A percentile compares a stretch with the other conserved stretches of the same genome.
phyloP scores from a whole-genome alignment of 2,797 vertebrate species.

The Gymnoscopelus braueri region DNA sequence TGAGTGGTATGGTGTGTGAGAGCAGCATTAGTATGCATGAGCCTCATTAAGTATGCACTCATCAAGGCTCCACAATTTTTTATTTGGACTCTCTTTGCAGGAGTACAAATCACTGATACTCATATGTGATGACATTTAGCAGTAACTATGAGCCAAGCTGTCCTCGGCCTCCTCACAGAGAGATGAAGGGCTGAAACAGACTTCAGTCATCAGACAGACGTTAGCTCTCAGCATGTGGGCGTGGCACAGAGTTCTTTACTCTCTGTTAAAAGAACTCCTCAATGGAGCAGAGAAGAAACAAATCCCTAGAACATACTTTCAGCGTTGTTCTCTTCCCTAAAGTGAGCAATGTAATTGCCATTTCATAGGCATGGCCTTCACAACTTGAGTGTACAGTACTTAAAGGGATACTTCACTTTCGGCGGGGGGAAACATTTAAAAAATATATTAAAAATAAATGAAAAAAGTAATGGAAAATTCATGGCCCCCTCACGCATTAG shows the following conservation, averaged over 20 bases:
- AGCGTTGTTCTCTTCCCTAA: constrained; percentile 33
- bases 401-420: no score
- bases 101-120: constrained; percentile 80
- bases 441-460: no score
- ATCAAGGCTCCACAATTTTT: constrained; percentile 67
- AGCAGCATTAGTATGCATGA: constrained; percentile 70
- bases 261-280: constrained; percentile 45
- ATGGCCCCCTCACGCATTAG: no score
- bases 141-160: constrained; percentile 75
- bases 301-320: constrained; percentile 39
- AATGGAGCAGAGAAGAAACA: constrained; percentile 21
- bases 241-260: constrained; percentile 34
- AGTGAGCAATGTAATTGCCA: constrained; percentile 38
- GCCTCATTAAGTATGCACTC: constrained; percentile 79
- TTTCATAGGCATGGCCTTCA: constrained; percentile 21
- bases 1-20: constrained; percentile 57
- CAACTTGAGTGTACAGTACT: constrained; percentile 26
- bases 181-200: constrained; percentile 30
- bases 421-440: no score
- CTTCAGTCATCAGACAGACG: constrained; percentile 47
- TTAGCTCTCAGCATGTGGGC: constrained; percentile 58
- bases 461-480: no score
- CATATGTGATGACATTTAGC: constrained; percentile 81
- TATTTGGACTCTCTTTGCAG: constrained; percentile 71
- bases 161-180: constrained; percentile 43